Percentiles rank a stretch among this genome's conserved stretches.
Conservation (phyloP, 2,797 vertebrate genomes). For the Eospalax fontanierii region DNA sequence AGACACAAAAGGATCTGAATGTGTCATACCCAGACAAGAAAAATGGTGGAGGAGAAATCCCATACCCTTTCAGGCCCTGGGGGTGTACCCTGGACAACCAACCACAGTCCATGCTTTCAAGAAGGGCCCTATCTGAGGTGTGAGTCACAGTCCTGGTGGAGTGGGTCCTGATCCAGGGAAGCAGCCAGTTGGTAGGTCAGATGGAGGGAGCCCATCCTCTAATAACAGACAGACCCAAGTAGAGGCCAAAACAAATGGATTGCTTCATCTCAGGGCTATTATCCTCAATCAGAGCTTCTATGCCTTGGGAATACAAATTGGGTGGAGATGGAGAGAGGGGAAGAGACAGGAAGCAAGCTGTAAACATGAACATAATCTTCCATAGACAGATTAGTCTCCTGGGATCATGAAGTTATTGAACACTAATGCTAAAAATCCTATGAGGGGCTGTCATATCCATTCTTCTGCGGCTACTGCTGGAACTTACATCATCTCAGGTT, state of each 20-base stretch:
- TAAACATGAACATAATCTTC: conserved; percentile 70
- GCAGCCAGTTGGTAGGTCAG: conserved; percentile 81
- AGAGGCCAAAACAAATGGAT: conserved; percentile 89
- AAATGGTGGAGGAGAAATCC: not conserved
- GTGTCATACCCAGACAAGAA: not conserved
- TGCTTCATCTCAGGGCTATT: conserved; percentile 87
- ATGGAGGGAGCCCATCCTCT: conserved; percentile 84
- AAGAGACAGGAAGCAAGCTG: conserved; percentile 62
- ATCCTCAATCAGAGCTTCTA: conserved; percentile 86
- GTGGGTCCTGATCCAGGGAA: conserved; percentile 82
- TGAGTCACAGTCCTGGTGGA: conserved; percentile 86
- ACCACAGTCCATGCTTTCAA: conserved; percentile 65
- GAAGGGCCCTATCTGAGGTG: conserved; percentile 82
- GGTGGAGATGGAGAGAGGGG: conserved; percentile 33
- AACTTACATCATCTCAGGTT: not conserved
- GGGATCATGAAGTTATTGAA: conserved; percentile 33
- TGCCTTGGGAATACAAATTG: conserved; percentile 82
- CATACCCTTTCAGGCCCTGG: not conserved
- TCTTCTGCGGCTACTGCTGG: not conserved
- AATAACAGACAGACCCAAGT: conserved; percentile 85
- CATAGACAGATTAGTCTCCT: conserved; percentile 20
- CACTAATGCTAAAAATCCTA: not conserved
- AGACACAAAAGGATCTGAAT: not conserved
- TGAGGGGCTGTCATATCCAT: not conserved
- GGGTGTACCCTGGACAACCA: not conserved